phyloP scores from a whole-genome alignment of 2,113 vertebrate genomes.

The Muscicapa adusta region DNA sequence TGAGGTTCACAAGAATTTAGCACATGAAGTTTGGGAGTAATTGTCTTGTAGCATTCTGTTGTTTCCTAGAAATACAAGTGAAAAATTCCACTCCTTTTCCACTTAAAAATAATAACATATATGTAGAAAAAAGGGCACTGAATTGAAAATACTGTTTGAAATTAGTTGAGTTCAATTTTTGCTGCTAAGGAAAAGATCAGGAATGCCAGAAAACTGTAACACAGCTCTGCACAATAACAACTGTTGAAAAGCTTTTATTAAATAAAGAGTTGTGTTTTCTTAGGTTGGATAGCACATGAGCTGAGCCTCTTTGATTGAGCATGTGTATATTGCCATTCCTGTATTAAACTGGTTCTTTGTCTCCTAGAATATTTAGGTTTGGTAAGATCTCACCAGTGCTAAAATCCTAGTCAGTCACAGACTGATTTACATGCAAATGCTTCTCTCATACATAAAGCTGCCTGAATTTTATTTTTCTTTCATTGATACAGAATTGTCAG shows the following conservation, averaged over 20 bases:
- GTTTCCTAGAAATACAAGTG: neutral
- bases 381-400: neutral
- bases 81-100: neutral
- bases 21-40: neutral
- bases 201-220: neutral
- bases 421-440: neutral
- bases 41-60: neutral
- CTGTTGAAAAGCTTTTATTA: neutral
- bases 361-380: neutral
- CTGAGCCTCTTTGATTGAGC: neutral
- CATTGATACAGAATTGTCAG: neutral
- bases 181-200: neutral
- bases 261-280: neutral
- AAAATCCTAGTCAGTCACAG: neutral
- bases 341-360: neutral
- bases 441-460: neutral
- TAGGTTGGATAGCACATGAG: neutral
- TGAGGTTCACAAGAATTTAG: neutral
- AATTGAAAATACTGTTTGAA: neutral
- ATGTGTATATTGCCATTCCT: neutral
- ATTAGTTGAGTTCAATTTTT: neutral
- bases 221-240: neutral
- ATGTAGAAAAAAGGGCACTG: fast-evolving
- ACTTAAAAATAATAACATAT: neutral
- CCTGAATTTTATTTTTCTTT: neutral